phyloP scores from a whole-genome alignment of 2,797 vertebrate genomes.

The Sebastolobus alascanus region DNA sequence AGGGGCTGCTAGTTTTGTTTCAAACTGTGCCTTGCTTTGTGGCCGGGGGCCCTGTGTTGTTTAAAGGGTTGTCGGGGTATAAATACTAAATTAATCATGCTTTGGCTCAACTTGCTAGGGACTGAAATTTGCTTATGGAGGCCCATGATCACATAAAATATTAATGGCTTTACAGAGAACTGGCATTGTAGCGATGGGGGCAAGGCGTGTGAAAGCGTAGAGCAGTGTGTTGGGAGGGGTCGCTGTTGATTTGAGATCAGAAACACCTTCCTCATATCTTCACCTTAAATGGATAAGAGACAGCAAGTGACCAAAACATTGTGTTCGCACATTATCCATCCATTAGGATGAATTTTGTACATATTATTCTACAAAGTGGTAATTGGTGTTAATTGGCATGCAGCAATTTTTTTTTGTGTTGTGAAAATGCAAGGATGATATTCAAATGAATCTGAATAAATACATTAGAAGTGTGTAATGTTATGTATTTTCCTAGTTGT shows the following conservation, averaged over 20 bases:
- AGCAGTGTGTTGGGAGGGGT: conserved; percentile 54
- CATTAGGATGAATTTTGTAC: conserved; percentile 43
- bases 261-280: conserved; percentile 27
- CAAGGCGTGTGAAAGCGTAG: conserved; percentile 48
- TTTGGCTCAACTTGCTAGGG: conserved; percentile 94
- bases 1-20: conserved; percentile 79
- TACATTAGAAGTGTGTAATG: conserved; percentile 58
- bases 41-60: conserved; percentile 82
- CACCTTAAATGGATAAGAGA: conserved; percentile 22
- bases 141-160: conserved; percentile 96
- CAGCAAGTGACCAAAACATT: conserved; percentile 21
- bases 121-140: conserved; percentile 98
- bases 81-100: conserved; percentile 99
- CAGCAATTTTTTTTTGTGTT: conserved; percentile 49
- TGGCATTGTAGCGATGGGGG: conserved; percentile 82
- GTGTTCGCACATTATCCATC: conserved; percentile 6
- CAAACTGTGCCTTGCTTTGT: conserved; percentile 81
- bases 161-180: conserved; percentile 90
- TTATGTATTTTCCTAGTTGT: conserved; percentile 58
- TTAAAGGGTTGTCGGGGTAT: conserved; percentile 86
- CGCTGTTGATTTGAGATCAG: conserved; percentile 55
- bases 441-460: conserved; percentile 76
- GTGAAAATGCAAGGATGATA: conserved; percentile 46
- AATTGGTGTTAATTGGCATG: conserved; percentile 58
- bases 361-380: conserved; percentile 42